Evolutionary conservation across 2,888 invertebrate species (phyloP).

Genomic region (Chrysomela aeneicollis): DNA sequence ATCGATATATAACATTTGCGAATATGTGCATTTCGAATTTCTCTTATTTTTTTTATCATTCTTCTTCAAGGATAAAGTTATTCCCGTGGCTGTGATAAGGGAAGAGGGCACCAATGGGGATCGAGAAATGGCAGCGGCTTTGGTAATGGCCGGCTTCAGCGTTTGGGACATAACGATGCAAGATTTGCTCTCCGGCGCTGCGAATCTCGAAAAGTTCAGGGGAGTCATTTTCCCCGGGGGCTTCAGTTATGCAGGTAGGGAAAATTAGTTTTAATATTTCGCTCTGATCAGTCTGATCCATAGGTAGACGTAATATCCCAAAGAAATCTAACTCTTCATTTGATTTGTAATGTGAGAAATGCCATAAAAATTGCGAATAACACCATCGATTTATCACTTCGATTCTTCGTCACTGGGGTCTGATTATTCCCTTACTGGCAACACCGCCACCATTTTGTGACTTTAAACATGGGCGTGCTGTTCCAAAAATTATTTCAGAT

Average conservation of each 20-base stretch:
- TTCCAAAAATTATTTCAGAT: no score
- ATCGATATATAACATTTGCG: no score
- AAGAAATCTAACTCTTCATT: no score
- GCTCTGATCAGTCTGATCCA: neutral
- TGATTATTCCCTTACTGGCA: no score
- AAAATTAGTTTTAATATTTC: neutral
- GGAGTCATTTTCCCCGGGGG: slow-evolving; percentile 97
- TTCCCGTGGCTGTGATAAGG: slow-evolving; percentile 88
- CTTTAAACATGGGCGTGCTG: no score
- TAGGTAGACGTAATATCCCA: no score
- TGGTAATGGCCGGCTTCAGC: slow-evolving; percentile 87
- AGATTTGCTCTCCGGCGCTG: slow-evolving; percentile 77
- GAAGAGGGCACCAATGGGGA: slow-evolving; percentile 99
- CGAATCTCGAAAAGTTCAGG: slow-evolving; percentile 80
- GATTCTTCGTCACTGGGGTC: no score
- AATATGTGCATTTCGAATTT: neutral
- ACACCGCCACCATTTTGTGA: no score
- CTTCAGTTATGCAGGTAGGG: slow-evolving; percentile 94
- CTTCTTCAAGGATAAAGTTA: slow-evolving; percentile 56
- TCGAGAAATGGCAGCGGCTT: slow-evolving; percentile 94
- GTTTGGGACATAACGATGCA: slow-evolving; percentile 96
- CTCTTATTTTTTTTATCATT: neutral
- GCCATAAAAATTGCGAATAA: no score
- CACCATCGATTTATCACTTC: no score
- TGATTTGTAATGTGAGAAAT: no score